These are phyloP conservation scores for Drosophila saltans DNA, from an alignment of 1,140 invertebrate genomes.

Conservation along the genomic window DNA sequence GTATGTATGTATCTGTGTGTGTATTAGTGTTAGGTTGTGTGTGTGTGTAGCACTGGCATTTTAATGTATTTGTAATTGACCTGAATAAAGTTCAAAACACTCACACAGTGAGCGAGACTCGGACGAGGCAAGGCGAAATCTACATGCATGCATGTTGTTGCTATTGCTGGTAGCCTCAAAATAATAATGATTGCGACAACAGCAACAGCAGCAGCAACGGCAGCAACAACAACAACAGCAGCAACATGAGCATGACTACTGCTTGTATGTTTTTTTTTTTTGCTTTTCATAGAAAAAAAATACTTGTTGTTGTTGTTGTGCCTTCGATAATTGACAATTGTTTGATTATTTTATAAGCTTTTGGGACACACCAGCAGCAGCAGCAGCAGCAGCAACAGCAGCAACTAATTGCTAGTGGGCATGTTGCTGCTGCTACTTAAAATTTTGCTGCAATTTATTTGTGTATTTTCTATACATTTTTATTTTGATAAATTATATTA, in stretches of 20 bases:
- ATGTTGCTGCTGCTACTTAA: conserved; percentile 19
- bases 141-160: conserved; percentile 62
- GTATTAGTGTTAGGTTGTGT: conserved; percentile 30
- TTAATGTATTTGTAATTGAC: conserved; percentile 83
- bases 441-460: conserved; percentile 13
- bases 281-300: conserved; percentile 32
- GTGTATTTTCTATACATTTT: conserved; percentile 19
- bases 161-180: conserved; percentile 63
- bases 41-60: conserved; percentile 72
- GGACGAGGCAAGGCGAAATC: conserved; percentile 74
- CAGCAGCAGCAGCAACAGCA: neutral
- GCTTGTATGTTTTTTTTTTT: conserved; percentile 31
- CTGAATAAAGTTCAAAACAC: conserved; percentile 83
- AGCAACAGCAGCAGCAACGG: conserved; percentile 62
- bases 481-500: neutral
- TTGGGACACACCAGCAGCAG: conserved; percentile 29
- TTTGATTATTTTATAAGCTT: conserved; percentile 70
- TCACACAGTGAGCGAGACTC: conserved; percentile 48
- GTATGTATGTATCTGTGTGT: conserved; percentile 18
- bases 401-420: conserved; percentile 50
- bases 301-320: conserved; percentile 27
- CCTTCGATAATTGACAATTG: conserved; percentile 76
- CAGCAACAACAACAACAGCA: conserved; percentile 56
- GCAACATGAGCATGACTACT: conserved; percentile 35
- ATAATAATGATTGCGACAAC: conserved; percentile 80